These are phyloP conservation scores for Dendrocincla tyrannina DNA, from an alignment of 2,797 vertebrate genomes.

Conservation along the genomic window DNA sequence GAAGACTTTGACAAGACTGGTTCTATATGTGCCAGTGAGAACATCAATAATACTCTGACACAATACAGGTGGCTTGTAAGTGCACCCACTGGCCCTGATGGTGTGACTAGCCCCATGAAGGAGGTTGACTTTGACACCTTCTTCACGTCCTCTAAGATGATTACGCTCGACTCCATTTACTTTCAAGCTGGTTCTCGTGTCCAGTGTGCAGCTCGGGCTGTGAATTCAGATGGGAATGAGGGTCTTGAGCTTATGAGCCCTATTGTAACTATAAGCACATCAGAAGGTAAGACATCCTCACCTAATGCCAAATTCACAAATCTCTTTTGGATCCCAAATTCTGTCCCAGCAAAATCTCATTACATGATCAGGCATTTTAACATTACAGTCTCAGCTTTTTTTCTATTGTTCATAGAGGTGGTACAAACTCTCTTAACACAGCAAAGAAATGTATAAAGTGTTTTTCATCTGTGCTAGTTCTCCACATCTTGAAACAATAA, in stretches of 20 bases:
- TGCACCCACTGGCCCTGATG: constrained; percentile 86
- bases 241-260: constrained; percentile 91
- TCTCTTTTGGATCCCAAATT: neutral
- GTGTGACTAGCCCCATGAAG: constrained; percentile 90
- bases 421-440: neutral
- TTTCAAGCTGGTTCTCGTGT: constrained; percentile 91
- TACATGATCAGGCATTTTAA: neutral
- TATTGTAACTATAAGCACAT: constrained; percentile 80
- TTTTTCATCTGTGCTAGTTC: neutral
- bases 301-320: neutral
- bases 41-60: constrained; percentile 90
- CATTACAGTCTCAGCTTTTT: neutral
- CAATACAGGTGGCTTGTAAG: constrained; percentile 91
- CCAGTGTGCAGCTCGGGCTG: constrained; percentile 90
- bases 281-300: constrained; percentile 81
- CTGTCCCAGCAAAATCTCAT: neutral
- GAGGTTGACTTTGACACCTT: constrained; percentile 96
- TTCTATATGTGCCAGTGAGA: constrained; percentile 89
- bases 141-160: constrained; percentile 93
- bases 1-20: constrained; percentile 90
- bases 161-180: constrained; percentile 92
- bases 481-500: neutral
- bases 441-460: neutral
- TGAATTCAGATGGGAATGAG: constrained; percentile 86
- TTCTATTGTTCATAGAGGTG: neutral